Percentiles rank a stretch among this genome's conserved stretches.
Conservation (phyloP, 2,888 invertebrate species). For the Brachypalpus laphriformis region DNA sequence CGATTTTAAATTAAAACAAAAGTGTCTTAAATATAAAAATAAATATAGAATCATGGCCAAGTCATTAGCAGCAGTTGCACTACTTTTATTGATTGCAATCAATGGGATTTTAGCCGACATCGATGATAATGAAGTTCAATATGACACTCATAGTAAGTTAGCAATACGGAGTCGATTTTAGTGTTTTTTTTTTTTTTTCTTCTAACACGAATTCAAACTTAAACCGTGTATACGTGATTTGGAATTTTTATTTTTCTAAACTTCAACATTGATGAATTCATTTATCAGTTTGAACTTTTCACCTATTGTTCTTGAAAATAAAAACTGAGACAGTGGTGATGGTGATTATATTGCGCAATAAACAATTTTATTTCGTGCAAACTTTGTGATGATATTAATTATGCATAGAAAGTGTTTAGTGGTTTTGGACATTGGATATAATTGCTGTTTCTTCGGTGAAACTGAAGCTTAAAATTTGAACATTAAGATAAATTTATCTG, state of each 20-base stretch:
- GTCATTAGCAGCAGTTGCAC: conserved; percentile 49
- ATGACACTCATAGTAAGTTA: conserved; percentile 79
- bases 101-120: conserved; percentile 76
- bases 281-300: conserved; percentile 62
- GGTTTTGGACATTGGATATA: not conserved
- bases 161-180: conserved; percentile 53
- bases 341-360: conserved; percentile 49
- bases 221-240: conserved; percentile 2
- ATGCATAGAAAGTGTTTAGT: conserved; percentile 8
- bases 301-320: conserved; percentile 67
- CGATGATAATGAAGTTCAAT: conserved; percentile 79
- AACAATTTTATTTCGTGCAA: not conserved
- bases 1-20: conserved; percentile 19
- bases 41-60: conserved; percentile 38
- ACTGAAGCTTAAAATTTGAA: conserved; percentile 3
- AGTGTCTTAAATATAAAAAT: not conserved
- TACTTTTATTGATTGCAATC: conserved; percentile 72
- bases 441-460: not conserved
- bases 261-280: conserved; percentile 20
- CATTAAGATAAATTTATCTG: not conserved
- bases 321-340: conserved; percentile 29
- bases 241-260: conserved; percentile 6
- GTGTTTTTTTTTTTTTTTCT: not conserved
- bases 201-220: not conserved
- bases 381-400: conserved; percentile 7